Base-by-base conservation (phyloP, 2,888 invertebrate species). In the Melanostoma scalare region DNA sequence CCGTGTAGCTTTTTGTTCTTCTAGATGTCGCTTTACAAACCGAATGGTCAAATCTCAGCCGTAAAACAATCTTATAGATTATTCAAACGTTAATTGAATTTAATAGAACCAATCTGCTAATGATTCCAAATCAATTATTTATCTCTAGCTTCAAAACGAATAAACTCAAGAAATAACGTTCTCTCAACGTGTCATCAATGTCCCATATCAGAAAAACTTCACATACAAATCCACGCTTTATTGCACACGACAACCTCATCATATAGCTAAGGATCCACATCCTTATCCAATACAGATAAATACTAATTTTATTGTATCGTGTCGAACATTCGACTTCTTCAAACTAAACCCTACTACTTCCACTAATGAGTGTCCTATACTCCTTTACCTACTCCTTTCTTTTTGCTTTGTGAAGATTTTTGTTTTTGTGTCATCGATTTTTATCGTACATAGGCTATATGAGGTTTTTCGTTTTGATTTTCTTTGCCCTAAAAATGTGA, bases 401-500 rank as follows among this genome's bases (percentile, higher is more conserved):
- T 60, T 46, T 69, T 56, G 20, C 10, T 31, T 0, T 63, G 63
- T 50, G 38, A 63, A 50, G 20, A 20, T 20, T 20, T 20, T 20
- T 20, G 20, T 74, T 58, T 73, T 9, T 52, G 42, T 68, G 9
- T 55, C 61, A 74, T 78, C 78, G 78, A 78, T 74, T 78, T 78
- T 55, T 69, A 56, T 72, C 55, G n/a, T n/a, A 44, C 20, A 20
- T 20, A n/a, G 8, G 10, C 42, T 40, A 20, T 31, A 42, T 20
- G 46, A 8, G 36, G 73, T 38, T 60, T 63, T 52, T 4, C 6
- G 40, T 56, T 68, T 55, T 68, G 46, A 35, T 63, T 55, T 71
- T 36, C 2, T 3, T 50, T 31, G 79, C 79, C 84, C 79, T 56
- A 84, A 75, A 71, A 84, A 79, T 84, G 79, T 60, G 75, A 67